Conservation (phyloP, 1,140 invertebrate species). For the Bombus consobrinus region DNA sequence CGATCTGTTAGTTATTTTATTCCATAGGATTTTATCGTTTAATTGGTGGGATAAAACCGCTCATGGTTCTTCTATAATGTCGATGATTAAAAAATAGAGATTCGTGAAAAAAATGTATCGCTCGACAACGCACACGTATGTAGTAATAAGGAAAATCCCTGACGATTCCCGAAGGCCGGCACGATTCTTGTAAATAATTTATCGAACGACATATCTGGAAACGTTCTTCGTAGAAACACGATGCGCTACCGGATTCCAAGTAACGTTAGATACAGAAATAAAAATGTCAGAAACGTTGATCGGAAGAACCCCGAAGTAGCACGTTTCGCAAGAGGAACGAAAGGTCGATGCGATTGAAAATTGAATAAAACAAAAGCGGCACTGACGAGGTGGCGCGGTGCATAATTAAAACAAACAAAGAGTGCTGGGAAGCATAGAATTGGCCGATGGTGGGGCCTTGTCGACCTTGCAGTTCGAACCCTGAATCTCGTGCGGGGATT, state of each 20-base stretch:
- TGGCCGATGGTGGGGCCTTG: slow-evolving; percentile 38
- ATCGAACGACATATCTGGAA: slow-evolving; percentile 22
- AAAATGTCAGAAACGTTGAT: neutral
- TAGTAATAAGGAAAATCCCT: slow-evolving; percentile 26
- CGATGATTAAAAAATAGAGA: neutral
- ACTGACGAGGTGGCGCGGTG: slow-evolving; percentile 4
- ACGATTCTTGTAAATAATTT: slow-evolving; percentile 54
- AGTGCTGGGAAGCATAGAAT: slow-evolving; percentile 64
- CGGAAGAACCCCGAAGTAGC: neutral
- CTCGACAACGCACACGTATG: neutral
- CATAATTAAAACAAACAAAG: slow-evolving; percentile 81
- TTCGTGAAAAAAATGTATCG: neutral
- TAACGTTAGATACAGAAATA: neutral
- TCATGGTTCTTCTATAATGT: neutral
- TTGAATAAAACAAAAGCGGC: slow-evolving; percentile 14
- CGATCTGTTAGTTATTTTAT: no score
- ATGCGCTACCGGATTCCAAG: slow-evolving; percentile 36
- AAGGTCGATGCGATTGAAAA: slow-evolving; percentile 21
- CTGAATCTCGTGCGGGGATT: slow-evolving; percentile 14
- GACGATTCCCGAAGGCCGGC: slow-evolving; percentile 3
- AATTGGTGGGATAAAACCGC: no score
- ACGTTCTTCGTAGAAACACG: neutral
- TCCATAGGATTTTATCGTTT: no score
- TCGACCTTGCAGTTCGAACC: slow-evolving; percentile 72
- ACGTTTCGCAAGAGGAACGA: neutral